Base-by-base conservation (phyloP, 2,888 invertebrate genomes). In the Didymodactylos carnosus region DNA sequence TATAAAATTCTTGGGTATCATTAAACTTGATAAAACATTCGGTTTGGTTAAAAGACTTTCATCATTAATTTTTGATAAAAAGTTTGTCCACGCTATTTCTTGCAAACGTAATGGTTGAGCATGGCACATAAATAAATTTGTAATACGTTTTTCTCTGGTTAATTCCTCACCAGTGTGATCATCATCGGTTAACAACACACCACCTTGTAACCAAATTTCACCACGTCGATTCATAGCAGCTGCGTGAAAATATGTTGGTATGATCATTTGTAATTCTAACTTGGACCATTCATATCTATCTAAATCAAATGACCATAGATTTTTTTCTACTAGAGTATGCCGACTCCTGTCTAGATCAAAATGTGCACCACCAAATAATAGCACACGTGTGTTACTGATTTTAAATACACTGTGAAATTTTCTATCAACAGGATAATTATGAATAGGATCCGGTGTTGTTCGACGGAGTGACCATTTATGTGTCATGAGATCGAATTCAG, bases 401-500 rank as follows among this genome's bases (percentile, higher is more conserved):
- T 29, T 29, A 62, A 62, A 62, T 62, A 62, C 35, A 11, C 35
- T 35, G 35, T 62, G 62, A 62, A 62, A 62, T n/a, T 62, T 62
- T 62, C 62, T 35, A 1, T 16, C 19, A 25, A 11, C 35, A 19
- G 62, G 62, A 62, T 35, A 62, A 62, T 35, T 62, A 62, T 62
- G n/a, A 6, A 62, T 11, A 1, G 62, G 62, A 62, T 62, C 62
- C 5, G 62, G 62, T 35, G 29, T 62, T 19, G 62, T 62, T 6
- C 35, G 62, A 62, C 29, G 8, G 35, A 35, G 35, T 35, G 62
- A 62, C 74, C 74, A 74, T 29, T 49, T 27, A 25, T 69, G 35
- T n/a, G 39, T 71, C 39, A 41, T 41, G 41, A 74, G 23, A 69
- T 72, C 71, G 62, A 74, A 74, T 23, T 46, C 74, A 53, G 74